Evolutionary conservation across 2,113 vertebrate species (phyloP), one percentile per base, ranked within the genome.

Genomic region (Melanerpes formicivorus): DNA sequence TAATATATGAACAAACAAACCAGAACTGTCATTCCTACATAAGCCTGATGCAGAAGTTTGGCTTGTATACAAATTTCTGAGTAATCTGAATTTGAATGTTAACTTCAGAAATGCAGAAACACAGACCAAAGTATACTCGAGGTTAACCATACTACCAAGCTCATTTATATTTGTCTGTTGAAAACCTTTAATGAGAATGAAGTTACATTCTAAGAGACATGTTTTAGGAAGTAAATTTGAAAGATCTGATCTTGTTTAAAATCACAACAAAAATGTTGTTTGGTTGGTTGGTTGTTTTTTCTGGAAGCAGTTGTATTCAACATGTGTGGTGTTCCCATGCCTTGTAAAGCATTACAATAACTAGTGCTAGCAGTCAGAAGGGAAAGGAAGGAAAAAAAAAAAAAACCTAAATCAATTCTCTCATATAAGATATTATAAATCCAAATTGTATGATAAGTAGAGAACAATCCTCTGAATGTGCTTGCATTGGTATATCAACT

Each of bases 31-130:
- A 34, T 76, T 90, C 26, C 54, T 67, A 19, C 37, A 18, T 56
- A 93, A 74, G 5, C 9, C 50, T 73, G 10, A 10, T 81, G 18
- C 42, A 77, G 30, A 81, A 72, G 13, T 90, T 87, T 93, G 74
- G 66, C 62, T 17, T 58, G 37, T 5, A 40, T 86, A 79, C n/a
- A 92, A 81, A 77, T 8, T 64, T 84, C 37, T 87, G 30, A 5
- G 9, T 72, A 94, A 52, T 59, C 76, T 88, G 67, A 79, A 44
- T 65, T 18, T 54, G 29, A 90, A 60, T 34, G 82, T 26, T 63
- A 76, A 77, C 4, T 88, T 90, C 37, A 54, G 17, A 72, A 90
- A 84, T 26, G 56, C 21, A 87, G 27, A 94, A 94, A 88, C 81
- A 81, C 84, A 82, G 42, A 92, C 66, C 64, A 82, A 89, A 95